Percentiles rank a stretch among this genome's conserved stretches.
phyloP scores from a whole-genome alignment of 2,888 invertebrate species.

The Pomacea canaliculata region DNA sequence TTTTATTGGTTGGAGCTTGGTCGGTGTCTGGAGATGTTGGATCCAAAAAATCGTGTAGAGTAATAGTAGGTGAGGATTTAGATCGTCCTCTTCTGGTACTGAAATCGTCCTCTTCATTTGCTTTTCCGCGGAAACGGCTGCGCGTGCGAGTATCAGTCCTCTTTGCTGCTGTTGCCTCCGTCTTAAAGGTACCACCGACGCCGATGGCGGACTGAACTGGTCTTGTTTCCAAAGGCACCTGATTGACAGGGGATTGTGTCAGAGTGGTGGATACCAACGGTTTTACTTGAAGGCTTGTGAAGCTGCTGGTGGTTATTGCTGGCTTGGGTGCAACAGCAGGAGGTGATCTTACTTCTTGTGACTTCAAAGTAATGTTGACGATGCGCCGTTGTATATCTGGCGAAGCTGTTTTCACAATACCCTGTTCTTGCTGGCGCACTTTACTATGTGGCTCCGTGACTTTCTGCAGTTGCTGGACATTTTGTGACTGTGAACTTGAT shows the following conservation, averaged over 20 bases:
- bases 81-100: constrained; percentile 29
- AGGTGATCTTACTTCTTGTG: constrained; percentile 16
- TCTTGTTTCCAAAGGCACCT: not conserved
- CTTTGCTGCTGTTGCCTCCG: constrained; percentile 18
- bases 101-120: constrained; percentile 27
- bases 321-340: constrained; percentile 31
- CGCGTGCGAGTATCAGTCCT: constrained; percentile 21
- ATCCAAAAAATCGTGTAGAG: constrained; percentile 2
- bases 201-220: not conserved
- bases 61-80: constrained; percentile 26
- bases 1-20: not conserved
- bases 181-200: constrained; percentile 2
- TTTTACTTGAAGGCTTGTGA: not conserved
- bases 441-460: constrained; percentile 20
- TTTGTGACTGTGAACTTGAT: constrained; percentile 12
- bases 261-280: not conserved
- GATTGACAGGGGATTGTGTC: not conserved
- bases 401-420: constrained; percentile 6
- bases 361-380: constrained; percentile 30
- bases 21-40: not conserved
- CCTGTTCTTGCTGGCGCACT: constrained; percentile 8
- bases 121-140: constrained; percentile 29
- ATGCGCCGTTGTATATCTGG: constrained; percentile 30
- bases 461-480: constrained; percentile 12
- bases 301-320: constrained; percentile 2